Evolutionary conservation across 2,797 vertebrate species (phyloP), one percentile per base, ranked within the genome.

Genomic region (Macropodus opercularis): DNA sequence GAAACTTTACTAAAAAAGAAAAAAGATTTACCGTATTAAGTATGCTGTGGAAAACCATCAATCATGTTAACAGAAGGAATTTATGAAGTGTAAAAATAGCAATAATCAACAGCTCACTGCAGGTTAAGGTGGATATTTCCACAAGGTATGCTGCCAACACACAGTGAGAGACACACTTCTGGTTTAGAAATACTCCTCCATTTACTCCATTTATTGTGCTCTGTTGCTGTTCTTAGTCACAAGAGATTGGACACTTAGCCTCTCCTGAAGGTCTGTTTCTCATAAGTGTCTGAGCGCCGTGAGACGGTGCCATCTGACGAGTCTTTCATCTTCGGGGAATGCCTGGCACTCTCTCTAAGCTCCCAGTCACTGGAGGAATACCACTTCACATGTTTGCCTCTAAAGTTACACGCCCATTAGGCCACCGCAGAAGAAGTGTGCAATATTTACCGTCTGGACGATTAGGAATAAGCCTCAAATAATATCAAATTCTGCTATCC

Each of bases 371-470:
- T 84, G 76, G 63, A 87, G 83, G 81, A 86, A 88, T 79, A 87
- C 87, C 81, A 80, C 88, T 90, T 90, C 87, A 90, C 84, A 86
- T 82, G 85, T 88, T 89, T 84, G 86, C 88, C 88, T 91, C 80
- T 91, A 88, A 88, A 87, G 91, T 92, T 91, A 88, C 89, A 89
- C 83, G 70, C 68, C 77, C 71, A 88, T 87, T 84, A 87, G 79
- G 76, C 83, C 85, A 81, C 87, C 87, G 82, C 88, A 90, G 83
- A 75, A 87, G 80, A 81, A 87, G 72, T 84, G 81, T 82, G 82
- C 81, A 87, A 87, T 82, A 84, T 89, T 87, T 87, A 90, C 83
- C 76, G 87, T 88, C 89, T 89, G 81, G 85, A 79, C 85, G 75
- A 86, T 92, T 91, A 89, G 64, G 81, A 75, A 48, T 85, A 89